These are phyloP conservation scores for Unio pictorum DNA, from an alignment of 2,888 invertebrate genomes.

Conservation along the genomic window DNA sequence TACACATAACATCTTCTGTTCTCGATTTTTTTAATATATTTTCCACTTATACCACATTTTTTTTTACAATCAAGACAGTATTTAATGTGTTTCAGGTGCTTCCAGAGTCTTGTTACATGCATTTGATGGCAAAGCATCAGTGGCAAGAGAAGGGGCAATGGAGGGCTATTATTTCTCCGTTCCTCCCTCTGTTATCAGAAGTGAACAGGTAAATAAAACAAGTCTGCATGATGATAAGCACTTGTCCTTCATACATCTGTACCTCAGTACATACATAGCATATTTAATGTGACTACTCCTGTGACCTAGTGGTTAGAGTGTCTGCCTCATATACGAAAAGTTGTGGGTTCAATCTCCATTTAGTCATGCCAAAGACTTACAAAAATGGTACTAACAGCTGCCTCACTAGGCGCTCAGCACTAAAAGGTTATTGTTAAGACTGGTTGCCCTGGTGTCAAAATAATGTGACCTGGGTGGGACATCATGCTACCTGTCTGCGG, in stretches of 20 bases:
- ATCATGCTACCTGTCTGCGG: too few species aligned
- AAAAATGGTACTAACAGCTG: too few species aligned
- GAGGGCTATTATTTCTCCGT: constrained; percentile 72
- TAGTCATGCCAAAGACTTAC: too few species aligned
- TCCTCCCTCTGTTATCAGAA: constrained; percentile 69
- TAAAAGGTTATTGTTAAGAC: too few species aligned
- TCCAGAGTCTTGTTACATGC: constrained; percentile 71
- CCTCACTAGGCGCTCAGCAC: too few species aligned
- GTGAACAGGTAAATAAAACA: constrained; percentile 60
- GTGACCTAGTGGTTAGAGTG: too few species aligned
- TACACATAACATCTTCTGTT: too few species aligned
- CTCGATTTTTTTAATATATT: too few species aligned
- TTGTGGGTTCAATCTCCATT: too few species aligned
- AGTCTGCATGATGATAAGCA: not conserved
- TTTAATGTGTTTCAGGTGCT: constrained; percentile 48
- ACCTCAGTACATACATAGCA: not conserved
- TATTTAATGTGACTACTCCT: not conserved
- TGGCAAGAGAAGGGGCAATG: constrained; percentile 67
- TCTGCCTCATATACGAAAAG: too few species aligned
- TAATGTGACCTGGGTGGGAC: too few species aligned
- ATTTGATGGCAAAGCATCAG: constrained; percentile 71
- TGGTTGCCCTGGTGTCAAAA: too few species aligned
- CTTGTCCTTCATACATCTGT: not conserved
- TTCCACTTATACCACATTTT: not conserved
- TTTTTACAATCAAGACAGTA: not conserved